Evolutionary conservation across 30 jellyfish, hydroid and myxozoan species (phyloP).

Genomic region (Hydra vulgaris): DNA sequence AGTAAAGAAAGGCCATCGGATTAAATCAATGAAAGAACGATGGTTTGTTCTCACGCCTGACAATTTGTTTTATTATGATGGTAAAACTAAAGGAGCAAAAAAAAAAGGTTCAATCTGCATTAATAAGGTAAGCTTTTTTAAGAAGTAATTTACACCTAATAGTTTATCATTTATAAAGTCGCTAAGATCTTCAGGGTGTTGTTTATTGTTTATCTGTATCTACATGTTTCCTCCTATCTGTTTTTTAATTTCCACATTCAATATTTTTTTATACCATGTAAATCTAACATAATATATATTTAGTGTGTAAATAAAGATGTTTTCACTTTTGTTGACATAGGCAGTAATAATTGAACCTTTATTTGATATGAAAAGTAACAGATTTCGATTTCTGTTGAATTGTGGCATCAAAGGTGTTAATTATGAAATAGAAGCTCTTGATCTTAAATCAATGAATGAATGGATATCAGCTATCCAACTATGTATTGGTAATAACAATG

Average conservation of each 20-base stretch:
- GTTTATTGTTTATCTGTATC: too few relatives aligned
- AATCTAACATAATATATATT: neutral
- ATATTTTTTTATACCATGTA: neutral
- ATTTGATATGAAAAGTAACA: conserved; percentile 49
- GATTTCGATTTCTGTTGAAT: conserved; percentile 57
- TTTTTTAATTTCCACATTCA: neutral
- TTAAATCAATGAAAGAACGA: conserved; percentile 85
- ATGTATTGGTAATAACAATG: conserved; percentile 64
- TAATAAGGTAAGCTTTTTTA: conserved; percentile 21
- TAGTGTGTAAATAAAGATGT: neutral
- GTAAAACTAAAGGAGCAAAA: conserved; percentile 39
- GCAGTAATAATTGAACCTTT: conserved; percentile 33
- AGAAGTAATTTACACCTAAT: neutral
- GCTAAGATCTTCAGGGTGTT: too few relatives aligned
- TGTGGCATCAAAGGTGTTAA: conserved; percentile 61
- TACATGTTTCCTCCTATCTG: too few relatives aligned
- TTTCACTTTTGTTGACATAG: conserved; percentile 8
- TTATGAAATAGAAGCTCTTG: conserved; percentile 82
- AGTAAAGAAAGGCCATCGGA: conserved; percentile 86
- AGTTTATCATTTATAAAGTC: neutral
- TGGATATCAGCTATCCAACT: conserved; percentile 73
- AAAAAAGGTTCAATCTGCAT: conserved; percentile 61
- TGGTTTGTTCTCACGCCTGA: conserved; percentile 86
- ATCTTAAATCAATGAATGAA: conserved; percentile 71
- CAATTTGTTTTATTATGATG: conserved; percentile 42